Percentiles rank a stretch among this genome's conserved stretches.
Evolutionary conservation across 2,888 invertebrate species (phyloP).

Genomic region (Melieria crassipennis): DNA sequence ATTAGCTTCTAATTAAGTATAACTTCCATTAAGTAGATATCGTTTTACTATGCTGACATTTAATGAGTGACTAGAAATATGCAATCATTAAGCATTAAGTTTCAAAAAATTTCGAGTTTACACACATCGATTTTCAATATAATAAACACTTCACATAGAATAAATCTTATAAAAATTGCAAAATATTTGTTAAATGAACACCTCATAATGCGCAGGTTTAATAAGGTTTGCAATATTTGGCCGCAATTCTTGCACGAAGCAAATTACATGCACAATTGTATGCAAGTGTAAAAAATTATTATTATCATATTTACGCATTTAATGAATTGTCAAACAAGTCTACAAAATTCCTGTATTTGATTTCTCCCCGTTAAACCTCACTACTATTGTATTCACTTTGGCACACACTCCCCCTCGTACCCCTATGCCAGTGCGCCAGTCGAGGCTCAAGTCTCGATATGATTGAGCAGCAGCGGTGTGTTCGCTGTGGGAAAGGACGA

Average conservation of each 20-base stretch:
- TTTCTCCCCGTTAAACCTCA: neutral
- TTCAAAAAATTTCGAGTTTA: neutral
- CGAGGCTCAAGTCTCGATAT: slow-evolving; percentile 54
- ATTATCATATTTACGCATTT: slow-evolving; percentile 9
- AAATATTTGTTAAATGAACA: too few relatives aligned
- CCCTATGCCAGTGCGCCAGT: too few relatives aligned
- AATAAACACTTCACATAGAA: neutral
- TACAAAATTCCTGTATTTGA: slow-evolving; percentile 30
- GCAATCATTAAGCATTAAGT: slow-evolving; percentile 21
- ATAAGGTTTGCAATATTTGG: too few relatives aligned
- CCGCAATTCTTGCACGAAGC: too few relatives aligned
- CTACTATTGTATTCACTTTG: neutral
- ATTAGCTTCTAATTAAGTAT: too few relatives aligned
- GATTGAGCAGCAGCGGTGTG: slow-evolving; percentile 62
- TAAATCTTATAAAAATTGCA: too few relatives aligned
- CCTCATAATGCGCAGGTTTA: too few relatives aligned
- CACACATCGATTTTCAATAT: neutral
- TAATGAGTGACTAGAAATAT: slow-evolving; percentile 28
- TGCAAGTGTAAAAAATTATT: slow-evolving; percentile 5
- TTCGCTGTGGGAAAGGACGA: slow-evolving; percentile 61
- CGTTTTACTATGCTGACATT: neutral
- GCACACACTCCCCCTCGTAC: neutral
- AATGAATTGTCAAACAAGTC: slow-evolving; percentile 12
- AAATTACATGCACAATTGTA: too few relatives aligned
- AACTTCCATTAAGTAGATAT: too few relatives aligned